Evolutionary conservation across 2,888 invertebrate genomes (phyloP).

Genomic region (Bedellia somnulentella): DNA sequence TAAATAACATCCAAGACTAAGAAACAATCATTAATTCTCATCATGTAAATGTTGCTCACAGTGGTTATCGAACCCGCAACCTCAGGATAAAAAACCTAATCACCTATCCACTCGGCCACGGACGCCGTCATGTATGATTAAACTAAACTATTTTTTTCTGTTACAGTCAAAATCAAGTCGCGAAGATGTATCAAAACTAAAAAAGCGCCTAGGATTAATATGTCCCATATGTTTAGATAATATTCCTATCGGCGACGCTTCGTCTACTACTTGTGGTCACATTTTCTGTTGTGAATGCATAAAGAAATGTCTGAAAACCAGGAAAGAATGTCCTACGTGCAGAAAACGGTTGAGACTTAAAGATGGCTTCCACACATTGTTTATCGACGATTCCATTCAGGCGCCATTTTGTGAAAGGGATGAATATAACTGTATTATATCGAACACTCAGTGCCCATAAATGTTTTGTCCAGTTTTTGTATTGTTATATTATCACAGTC

Average conservation of each 20-base stretch:
- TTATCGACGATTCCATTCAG: too few species aligned
- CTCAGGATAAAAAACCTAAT: background rate
- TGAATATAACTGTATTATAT: too few species aligned
- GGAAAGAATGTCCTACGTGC: background rate
- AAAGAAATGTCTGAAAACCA: background rate
- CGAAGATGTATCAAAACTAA: background rate
- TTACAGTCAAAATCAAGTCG: background rate
- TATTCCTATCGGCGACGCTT: background rate
- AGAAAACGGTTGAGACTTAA: background rate
- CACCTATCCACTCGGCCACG: background rate
- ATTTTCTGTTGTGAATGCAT: background rate
- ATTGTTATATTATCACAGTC: too few species aligned
- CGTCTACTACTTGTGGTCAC: background rate
- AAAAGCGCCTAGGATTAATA: background rate
- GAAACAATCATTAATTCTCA: too few species aligned
- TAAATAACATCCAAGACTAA: too few species aligned
- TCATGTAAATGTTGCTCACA: too few species aligned
- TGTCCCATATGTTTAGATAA: background rate
- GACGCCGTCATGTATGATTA: background rate
- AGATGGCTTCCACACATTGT: background rate
- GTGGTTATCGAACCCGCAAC: too few species aligned
- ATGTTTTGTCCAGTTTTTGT: too few species aligned
- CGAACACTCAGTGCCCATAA: too few species aligned
- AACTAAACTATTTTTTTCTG: background rate
- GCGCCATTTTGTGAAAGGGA: too few species aligned